phyloP scores from a whole-genome alignment of 1,140 invertebrate species.

The Potamilus streckersoni region DNA sequence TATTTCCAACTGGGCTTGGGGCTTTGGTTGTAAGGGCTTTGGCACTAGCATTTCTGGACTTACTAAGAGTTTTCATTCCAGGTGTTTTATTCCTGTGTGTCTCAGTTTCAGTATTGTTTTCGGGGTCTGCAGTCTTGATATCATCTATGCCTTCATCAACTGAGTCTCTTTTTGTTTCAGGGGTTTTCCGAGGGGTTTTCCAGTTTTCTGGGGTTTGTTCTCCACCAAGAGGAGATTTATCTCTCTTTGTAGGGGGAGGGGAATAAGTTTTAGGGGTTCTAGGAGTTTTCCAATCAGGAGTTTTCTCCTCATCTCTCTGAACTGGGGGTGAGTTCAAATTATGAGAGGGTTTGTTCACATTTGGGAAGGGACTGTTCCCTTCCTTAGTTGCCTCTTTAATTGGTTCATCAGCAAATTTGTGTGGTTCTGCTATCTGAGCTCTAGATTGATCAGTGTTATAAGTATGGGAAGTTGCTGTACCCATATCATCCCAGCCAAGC shows the following conservation, averaged over 20 bases:
- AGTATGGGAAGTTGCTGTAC: constrained; percentile 18
- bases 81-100: constrained; percentile 18
- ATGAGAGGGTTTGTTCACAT: too few relatives aligned
- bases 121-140: constrained; percentile 19
- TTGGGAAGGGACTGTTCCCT: constrained; percentile 21
- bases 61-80: constrained; percentile 11
- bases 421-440: constrained; percentile 14
- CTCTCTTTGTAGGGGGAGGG: too few relatives aligned
- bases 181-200: constrained; percentile 18
- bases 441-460: constrained; percentile 16
- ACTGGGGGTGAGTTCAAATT: too few relatives aligned
- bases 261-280: too few relatives aligned
- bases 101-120: constrained; percentile 9
- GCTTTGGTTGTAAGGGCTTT: background rate
- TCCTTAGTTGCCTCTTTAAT: constrained; percentile 17
- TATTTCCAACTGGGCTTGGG: constrained; percentile 15
- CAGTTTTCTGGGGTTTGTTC: constrained; percentile 32
- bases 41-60: background rate
- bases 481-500: constrained; percentile 41
- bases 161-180: constrained; percentile 13
- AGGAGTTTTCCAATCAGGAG: too few relatives aligned
- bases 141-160: constrained; percentile 3
- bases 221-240: background rate
- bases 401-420: constrained; percentile 2
- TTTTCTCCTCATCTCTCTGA: too few relatives aligned